Evolutionary conservation across 2,888 invertebrate species (phyloP).

Genomic region (Lochmaea crataegi): DNA sequence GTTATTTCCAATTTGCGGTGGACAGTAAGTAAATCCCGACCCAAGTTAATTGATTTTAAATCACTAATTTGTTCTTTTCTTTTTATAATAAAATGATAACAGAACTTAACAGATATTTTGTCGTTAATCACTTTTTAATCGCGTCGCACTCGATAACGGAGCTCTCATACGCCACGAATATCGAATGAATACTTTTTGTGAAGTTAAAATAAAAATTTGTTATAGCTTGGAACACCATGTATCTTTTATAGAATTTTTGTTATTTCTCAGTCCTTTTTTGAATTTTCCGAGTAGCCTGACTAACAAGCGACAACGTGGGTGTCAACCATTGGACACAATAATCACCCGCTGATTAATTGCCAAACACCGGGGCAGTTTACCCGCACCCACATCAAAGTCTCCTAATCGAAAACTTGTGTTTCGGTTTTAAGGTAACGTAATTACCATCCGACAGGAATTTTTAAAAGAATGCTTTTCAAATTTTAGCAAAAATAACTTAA

Average conservation of each 20-base stretch:
- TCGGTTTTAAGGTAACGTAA: constrained; percentile 19
- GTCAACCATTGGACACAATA: constrained; percentile 32
- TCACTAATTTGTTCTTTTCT: too few species aligned
- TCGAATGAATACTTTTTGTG: too few species aligned
- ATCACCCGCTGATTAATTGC: constrained; percentile 34
- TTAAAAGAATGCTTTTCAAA: background rate
- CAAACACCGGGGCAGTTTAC: constrained; percentile 39
- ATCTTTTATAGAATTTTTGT: background rate
- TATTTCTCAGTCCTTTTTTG: constrained; percentile 18
- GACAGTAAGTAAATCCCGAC: too few species aligned
- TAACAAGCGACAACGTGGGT: constrained; percentile 34
- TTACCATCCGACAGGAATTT: background rate
- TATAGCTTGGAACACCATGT: background rate
- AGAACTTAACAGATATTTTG: too few species aligned
- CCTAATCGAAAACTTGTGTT: constrained; percentile 8
- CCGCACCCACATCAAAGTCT: constrained; percentile 30
- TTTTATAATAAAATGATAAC: too few species aligned
- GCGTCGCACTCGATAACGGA: too few species aligned
- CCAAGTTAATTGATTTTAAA: too few species aligned
- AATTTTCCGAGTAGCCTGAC: constrained; percentile 34
- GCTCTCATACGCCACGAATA: too few species aligned
- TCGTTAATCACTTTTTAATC: too few species aligned
- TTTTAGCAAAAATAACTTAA: background rate
- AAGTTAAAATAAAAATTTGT: background rate
- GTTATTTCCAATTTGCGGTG: too few species aligned